phyloP scores from a whole-genome alignment of 2,888 invertebrate genomes.

The Agrotis ipsilon region DNA sequence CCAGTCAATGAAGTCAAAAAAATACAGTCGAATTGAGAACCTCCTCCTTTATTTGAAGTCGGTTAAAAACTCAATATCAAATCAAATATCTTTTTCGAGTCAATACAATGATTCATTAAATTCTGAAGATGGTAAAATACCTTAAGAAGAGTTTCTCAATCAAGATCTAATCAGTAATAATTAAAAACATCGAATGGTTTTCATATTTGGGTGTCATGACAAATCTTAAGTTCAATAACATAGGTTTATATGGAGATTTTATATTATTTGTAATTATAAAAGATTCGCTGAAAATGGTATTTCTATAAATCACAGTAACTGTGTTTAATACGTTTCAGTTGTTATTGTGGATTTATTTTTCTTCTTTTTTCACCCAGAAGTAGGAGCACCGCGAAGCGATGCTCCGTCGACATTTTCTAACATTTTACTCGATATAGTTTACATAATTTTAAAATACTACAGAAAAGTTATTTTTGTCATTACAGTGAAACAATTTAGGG shows the following conservation, averaged over 20 bases:
- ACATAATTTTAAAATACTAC: no score
- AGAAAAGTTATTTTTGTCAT: no score
- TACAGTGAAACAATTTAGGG: no score
- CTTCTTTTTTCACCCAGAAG: no score
- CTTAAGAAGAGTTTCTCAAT: constrained; percentile 15
- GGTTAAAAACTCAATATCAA: constrained; percentile 2
- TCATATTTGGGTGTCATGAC: constrained; percentile 16
- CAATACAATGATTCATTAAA: constrained; percentile 27
- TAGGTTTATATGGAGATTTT: constrained; percentile 1
- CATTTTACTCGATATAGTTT: no score
- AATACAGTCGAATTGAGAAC: no score
- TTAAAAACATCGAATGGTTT: constrained; percentile 27
- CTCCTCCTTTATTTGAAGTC: no score
- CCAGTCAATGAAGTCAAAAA: no score
- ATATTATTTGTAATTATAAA: constrained; percentile 20
- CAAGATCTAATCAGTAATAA: constrained; percentile 33
- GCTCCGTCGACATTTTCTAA: no score
- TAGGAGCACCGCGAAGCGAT: no score
- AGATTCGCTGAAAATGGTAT: background rate
- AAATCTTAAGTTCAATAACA: constrained; percentile 26
- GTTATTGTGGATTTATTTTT: no score
- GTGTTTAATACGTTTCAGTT: background rate
- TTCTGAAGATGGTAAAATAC: constrained; percentile 1
- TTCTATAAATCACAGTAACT: constrained; percentile 10
- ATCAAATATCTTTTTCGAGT: background rate